Evolutionary conservation across 2,113 vertebrate genomes (phyloP).

Genomic region (Festucalex cinctus): DNA sequence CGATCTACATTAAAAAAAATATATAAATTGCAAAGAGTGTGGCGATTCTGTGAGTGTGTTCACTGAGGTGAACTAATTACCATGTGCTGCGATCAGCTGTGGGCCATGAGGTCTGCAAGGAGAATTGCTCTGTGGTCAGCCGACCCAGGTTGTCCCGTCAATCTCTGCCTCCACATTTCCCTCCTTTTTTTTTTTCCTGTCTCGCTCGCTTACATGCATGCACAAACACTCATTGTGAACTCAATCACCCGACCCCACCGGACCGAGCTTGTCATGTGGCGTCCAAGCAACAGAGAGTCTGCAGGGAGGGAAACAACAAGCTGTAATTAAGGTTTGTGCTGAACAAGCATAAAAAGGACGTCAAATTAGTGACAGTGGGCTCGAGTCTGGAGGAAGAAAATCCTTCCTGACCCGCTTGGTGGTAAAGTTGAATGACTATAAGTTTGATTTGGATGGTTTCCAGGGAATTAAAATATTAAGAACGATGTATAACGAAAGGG

Average conservation of each 20-base stretch:
- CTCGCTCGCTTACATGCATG: conserved; percentile 11
- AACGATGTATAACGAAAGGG: conserved; percentile 8
- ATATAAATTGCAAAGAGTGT: conserved; percentile 13
- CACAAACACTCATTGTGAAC: conserved; percentile 43
- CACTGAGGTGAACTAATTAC: conserved; percentile 47
- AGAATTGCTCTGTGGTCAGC: conserved; percentile 56
- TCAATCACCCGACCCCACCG: conserved; percentile 46
- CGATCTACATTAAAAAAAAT: conserved; percentile 1
- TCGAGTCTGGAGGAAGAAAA: neutral
- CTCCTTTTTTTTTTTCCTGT: neutral
- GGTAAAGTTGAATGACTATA: conserved; percentile 10
- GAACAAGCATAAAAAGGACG: conserved; percentile 37
- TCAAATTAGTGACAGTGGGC: conserved; percentile 26
- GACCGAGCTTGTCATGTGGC: conserved; percentile 26
- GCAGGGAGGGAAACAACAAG: conserved; percentile 34
- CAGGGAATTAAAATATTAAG: conserved; percentile 12
- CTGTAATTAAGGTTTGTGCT: conserved; percentile 48
- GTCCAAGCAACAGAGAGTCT: conserved; percentile 21
- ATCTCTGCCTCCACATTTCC: conserved; percentile 21
- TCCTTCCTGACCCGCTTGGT: conserved; percentile 9
- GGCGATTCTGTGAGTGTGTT: neutral
- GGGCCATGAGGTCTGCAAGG: conserved; percentile 46
- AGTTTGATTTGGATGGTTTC: conserved; percentile 23
- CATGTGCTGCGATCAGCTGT: conserved; percentile 58
- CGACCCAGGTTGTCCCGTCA: conserved; percentile 39